A percentile compares a stretch with the other conserved stretches of the same genome.
phyloP scores from a whole-genome alignment of 2,797 vertebrate species.

The Rachycentron canadum region DNA sequence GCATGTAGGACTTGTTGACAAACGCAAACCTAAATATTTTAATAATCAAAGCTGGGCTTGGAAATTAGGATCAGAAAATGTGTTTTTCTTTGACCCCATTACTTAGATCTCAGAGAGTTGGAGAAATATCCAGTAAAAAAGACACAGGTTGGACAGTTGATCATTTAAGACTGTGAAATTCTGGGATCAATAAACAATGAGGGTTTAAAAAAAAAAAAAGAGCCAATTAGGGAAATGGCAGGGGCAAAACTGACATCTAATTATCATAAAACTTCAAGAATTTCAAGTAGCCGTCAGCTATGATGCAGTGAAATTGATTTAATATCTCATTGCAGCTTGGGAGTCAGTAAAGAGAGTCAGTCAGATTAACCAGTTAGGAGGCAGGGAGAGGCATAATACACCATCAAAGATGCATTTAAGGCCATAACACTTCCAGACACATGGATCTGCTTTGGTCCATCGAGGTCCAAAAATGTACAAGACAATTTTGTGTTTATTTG shows the following conservation, averaged over 20 bases:
- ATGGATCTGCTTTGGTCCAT: too few species aligned
- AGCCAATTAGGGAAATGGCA: neutral
- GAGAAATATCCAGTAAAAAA: neutral
- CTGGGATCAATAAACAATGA: neutral
- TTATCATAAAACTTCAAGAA: conserved; percentile 6
- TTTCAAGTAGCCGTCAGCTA: neutral
- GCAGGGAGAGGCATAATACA: neutral
- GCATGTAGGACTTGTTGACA: neutral
- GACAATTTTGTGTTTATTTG: too few species aligned
- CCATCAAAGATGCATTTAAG: neutral
- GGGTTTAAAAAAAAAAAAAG: neutral
- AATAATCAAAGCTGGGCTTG: too few species aligned
- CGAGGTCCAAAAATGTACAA: too few species aligned
- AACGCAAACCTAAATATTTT: too few species aligned
- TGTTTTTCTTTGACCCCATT: neutral
- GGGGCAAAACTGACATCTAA: conserved; percentile 4
- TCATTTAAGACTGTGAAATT: neutral
- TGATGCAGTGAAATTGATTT: neutral
- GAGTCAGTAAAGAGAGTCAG: neutral
- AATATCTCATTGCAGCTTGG: neutral
- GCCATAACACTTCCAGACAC: too few species aligned
- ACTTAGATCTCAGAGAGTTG: neutral
- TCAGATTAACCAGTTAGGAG: neutral
- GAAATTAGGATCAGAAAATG: neutral
- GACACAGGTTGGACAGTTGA: neutral